These are phyloP conservation scores for Cephus cinctus DNA, from an alignment of 1,140 invertebrate genomes.

Conservation along the genomic window DNA sequence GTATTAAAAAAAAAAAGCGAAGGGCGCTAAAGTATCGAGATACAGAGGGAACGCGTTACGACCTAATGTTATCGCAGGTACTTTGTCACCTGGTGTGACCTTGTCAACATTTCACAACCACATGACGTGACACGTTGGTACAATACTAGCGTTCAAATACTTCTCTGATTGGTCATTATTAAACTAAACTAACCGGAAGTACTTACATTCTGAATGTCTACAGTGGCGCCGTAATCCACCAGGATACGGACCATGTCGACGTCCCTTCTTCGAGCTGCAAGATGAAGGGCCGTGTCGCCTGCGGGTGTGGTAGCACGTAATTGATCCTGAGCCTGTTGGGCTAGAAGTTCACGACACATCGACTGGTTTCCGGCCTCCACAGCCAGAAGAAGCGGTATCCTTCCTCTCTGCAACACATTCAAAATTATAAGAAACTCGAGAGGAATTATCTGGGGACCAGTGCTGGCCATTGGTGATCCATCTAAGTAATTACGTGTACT, in stretches of 20 bases:
- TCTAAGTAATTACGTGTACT: too few relatives aligned
- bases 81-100: too few relatives aligned
- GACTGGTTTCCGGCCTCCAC: conserved; percentile 91
- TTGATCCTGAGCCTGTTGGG: conserved; percentile 79
- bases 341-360: conserved; percentile 87
- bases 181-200: not conserved
- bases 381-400: conserved; percentile 89
- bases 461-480: not conserved
- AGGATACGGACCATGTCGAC: conserved; percentile 89
- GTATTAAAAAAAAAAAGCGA: too few relatives aligned
- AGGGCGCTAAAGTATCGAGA: too few relatives aligned
- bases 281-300: conserved; percentile 88
- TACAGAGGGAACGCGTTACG: too few relatives aligned
- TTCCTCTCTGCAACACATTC: conserved; percentile 81
- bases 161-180: not conserved
- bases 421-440: too few relatives aligned
- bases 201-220: conserved; percentile 86
- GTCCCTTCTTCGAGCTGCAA: conserved; percentile 84
- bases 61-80: too few relatives aligned
- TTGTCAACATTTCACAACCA: too few relatives aligned
- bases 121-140: too few relatives aligned
- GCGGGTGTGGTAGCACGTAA: conserved; percentile 69
- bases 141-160: too few relatives aligned
- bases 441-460: not conserved
- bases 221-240: conserved; percentile 86